phyloP scores from a whole-genome alignment of 2,888 invertebrate genomes.

The Drosophila eohydei region DNA sequence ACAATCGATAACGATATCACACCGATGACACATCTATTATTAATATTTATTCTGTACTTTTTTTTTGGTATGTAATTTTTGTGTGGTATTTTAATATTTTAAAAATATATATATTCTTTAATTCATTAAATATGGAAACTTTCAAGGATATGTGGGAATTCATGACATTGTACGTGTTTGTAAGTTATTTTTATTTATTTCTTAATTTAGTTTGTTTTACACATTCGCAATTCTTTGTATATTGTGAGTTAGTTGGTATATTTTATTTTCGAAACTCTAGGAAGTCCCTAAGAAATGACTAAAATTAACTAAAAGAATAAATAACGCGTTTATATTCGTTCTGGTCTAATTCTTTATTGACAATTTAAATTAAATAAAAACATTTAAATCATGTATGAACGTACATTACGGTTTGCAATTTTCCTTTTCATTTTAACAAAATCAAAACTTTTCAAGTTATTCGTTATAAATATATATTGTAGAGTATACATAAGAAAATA shows the following conservation, averaged over 20 bases:
- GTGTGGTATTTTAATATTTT: background rate
- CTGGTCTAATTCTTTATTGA: slow-evolving; percentile 56
- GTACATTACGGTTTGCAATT: slow-evolving; percentile 33
- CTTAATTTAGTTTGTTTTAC: slow-evolving; percentile 17
- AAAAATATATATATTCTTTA: slow-evolving; percentile 3
- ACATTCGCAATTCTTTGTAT: slow-evolving; percentile 16
- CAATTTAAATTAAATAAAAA: slow-evolving; percentile 41
- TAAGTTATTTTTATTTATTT: slow-evolving; percentile 38
- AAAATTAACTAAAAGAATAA: background rate
- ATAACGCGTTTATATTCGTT: slow-evolving; percentile 10
- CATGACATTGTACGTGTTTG: slow-evolving; percentile 12
- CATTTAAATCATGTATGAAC: slow-evolving; percentile 28
- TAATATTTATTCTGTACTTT: slow-evolving; percentile 6
- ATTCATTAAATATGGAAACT: background rate
- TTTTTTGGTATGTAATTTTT: background rate
- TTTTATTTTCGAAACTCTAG: slow-evolving; percentile 27
- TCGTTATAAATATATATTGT: slow-evolving; percentile 34
- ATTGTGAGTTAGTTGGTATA: slow-evolving; percentile 35
- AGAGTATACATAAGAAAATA: slow-evolving; percentile 37
- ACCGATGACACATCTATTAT: background rate
- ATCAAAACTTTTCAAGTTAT: slow-evolving; percentile 53
- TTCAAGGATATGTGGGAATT: slow-evolving; percentile 1
- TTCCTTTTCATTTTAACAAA: slow-evolving; percentile 52
- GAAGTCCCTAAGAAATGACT: background rate
- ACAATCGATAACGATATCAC: slow-evolving; percentile 25